Base-by-base conservation (phyloP, 1,140 invertebrate species). In the Riptortus pedestris region DNA sequence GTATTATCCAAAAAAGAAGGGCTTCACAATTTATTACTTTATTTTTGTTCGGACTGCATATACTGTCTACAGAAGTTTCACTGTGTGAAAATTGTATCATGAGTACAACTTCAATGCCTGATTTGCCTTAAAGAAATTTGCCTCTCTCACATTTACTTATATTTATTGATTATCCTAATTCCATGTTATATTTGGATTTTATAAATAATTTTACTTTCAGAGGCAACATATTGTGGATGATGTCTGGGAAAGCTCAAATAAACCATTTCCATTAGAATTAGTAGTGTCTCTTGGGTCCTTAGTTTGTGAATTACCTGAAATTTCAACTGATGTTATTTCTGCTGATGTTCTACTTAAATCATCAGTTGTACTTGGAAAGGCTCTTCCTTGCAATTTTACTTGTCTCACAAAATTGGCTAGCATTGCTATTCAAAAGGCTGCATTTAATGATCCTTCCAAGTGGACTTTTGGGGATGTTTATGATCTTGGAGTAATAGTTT, bases 281-380 rank as follows among this genome's bases (percentile, higher is more conserved):
- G 18, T 57, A 57, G 52, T 29, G 27, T 3, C 52, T 24, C 22
- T 57, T 26, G 52, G 52, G 2, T 14, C 52, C 4, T 57, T 57
- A 27, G 27, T 57, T 5, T 57, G 52, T 26, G 24, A 57, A 27
- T 14, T 57, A 27, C 52, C 52, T 27, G 28, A 57, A 57, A 57
- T 27, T 24, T 24, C 3, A 22, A 5, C 52, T 57, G 14, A 29
- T n/a, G 22, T 57, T 4, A 57, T 57, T 1, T 16, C 18, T n/a
- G 20, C 52, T 2, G 22, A 18, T 9, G 52, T 22, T n/a, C 16
- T 57, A 24, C 52, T 57, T 5, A 57, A 57, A 57, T 16, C 52
- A 24, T 57, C 52, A 14, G 3, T 29, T 24, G n/a, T 57, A 12
- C 27, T 57, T n/a, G 52, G 52, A 27, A 27, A 16, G n/a, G 24